phyloP scores from a whole-genome alignment of 2,797 vertebrate species.

The Cuniculus paca region DNA sequence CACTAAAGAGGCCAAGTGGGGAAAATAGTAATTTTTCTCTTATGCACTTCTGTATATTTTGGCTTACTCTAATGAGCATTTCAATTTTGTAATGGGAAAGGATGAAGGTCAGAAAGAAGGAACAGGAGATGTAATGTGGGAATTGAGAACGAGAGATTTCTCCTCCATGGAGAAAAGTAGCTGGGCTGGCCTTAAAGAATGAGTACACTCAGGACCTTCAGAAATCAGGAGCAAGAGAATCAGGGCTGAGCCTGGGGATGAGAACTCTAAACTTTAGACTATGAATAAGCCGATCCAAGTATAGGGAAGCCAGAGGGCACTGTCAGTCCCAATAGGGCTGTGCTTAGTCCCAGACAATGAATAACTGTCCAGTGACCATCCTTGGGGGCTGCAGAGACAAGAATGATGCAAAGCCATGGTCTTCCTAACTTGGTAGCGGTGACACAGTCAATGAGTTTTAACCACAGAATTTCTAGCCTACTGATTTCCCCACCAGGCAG shows the following conservation, averaged over 20 bases:
- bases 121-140: background rate
- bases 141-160: background rate
- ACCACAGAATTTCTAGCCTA: background rate
- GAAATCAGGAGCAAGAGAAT: background rate
- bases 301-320: background rate
- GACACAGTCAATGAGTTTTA: background rate
- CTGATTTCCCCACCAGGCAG: background rate
- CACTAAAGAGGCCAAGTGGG: background rate
- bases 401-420: background rate
- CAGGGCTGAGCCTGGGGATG: background rate
- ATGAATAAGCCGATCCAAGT: background rate
- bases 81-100: background rate
- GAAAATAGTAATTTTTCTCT: background rate
- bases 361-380: background rate
- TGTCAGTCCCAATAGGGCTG: background rate
- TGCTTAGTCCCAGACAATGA: background rate
- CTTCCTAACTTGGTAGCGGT: background rate
- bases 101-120: background rate
- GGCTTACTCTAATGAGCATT: background rate
- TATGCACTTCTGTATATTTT: background rate
- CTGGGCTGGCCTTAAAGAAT: constrained; percentile 30
- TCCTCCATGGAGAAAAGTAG: background rate
- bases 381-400: background rate
- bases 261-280: background rate
- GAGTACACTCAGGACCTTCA: background rate